phyloP scores from a whole-genome alignment of 2,797 vertebrate species.

The Serranus cabrilla region DNA sequence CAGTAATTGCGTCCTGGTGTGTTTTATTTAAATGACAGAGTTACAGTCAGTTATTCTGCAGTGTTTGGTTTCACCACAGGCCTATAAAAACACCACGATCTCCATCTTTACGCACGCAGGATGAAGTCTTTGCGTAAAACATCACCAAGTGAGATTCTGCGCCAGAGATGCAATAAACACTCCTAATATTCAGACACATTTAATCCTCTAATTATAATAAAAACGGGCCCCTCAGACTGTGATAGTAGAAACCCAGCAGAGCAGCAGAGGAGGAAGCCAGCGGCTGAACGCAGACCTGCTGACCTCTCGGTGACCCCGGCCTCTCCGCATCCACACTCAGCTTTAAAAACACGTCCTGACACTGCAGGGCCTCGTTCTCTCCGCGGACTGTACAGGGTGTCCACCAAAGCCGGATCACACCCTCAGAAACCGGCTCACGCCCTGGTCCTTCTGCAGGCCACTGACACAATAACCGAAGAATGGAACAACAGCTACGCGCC shows the following conservation, averaged over 20 bases:
- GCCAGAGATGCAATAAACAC: not conserved
- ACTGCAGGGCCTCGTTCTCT: conserved; percentile 29
- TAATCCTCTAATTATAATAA: not conserved
- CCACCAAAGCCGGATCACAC: not conserved
- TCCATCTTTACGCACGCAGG: conserved; percentile 57
- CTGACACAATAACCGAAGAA: not conserved
- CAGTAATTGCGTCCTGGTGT: not conserved
- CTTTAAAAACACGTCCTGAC: conserved; percentile 69
- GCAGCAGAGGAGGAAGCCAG: conserved; percentile 22
- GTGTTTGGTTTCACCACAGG: conserved; percentile 15
- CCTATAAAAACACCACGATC: conserved; percentile 7
- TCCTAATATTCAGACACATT: not conserved
- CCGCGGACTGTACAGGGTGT: not conserved
- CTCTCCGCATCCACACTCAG: conserved; percentile 58
- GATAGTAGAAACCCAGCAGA: conserved; percentile 1
- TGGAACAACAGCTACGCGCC: too few species aligned
- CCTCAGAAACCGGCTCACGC: not conserved
- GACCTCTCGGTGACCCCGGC: conserved; percentile 84
- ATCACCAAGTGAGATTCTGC: conserved; percentile 5
- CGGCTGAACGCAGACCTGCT: conserved; percentile 63
- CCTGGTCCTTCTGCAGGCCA: not conserved
- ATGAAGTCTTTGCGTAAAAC: conserved; percentile 37
- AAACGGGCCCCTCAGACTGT: not conserved
- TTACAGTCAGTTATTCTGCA: not conserved
- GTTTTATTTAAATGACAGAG: not conserved